Conservation (phyloP, 1,140 invertebrate species). For the Drosophila setifemur region DNA sequence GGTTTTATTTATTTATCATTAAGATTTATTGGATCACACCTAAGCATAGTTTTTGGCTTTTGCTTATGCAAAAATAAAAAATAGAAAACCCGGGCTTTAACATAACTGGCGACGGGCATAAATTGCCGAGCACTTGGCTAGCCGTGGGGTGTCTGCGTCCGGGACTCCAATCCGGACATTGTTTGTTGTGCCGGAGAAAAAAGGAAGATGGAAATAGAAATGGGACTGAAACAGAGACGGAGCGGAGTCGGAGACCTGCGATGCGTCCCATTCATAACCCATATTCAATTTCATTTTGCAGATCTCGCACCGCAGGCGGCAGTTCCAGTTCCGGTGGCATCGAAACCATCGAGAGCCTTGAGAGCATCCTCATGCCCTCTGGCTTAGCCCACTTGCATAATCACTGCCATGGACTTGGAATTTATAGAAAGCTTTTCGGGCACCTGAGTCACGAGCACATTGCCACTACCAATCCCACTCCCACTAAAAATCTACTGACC, state of each 20-base stretch:
- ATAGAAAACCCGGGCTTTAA: too few species aligned
- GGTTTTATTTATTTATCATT: too few species aligned
- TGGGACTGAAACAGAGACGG: neutral
- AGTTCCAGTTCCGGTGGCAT: neutral
- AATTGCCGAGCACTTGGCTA: slow-evolving; percentile 34
- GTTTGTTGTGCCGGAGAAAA: slow-evolving; percentile 43
- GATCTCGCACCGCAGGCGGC: slow-evolving; percentile 41
- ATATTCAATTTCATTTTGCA: slow-evolving; percentile 73
- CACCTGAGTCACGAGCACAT: slow-evolving; percentile 57
- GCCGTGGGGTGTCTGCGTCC: slow-evolving; percentile 24
- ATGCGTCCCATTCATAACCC: slow-evolving; percentile 61
- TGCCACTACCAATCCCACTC: neutral
- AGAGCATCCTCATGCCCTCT: slow-evolving; percentile 12
- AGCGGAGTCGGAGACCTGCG: neutral
- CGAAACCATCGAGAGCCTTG: neutral
- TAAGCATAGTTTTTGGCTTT: too few species aligned
- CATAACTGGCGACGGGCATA: slow-evolving; percentile 31
- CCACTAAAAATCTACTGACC: slow-evolving; percentile 45
- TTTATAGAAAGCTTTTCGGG: slow-evolving; percentile 74
- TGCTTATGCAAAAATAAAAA: too few species aligned
- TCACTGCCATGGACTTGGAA: slow-evolving; percentile 61
- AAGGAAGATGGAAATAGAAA: slow-evolving; percentile 28
- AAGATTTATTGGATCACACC: too few species aligned
- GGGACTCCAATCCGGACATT: slow-evolving; percentile 25
- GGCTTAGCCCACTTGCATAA: slow-evolving; percentile 64